These are phyloP conservation scores for Tupaia tana DNA, from an alignment of 2,113 vertebrate species.

Conservation along the genomic window DNA sequence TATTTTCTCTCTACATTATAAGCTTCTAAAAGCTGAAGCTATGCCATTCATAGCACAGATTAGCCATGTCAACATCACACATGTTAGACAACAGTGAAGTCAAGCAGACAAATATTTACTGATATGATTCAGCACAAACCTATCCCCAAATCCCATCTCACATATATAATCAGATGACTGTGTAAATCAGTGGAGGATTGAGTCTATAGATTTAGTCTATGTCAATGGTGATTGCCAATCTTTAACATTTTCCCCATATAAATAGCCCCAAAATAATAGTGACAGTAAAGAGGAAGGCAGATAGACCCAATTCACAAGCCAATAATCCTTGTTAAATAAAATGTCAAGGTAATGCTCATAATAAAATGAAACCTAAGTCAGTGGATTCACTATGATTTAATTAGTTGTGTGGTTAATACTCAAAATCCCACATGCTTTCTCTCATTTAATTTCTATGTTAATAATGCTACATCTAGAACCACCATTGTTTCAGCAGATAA, in stretches of 20 bases:
- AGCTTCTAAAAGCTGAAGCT: not conserved
- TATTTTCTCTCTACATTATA: not conserved
- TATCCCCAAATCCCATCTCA: not conserved
- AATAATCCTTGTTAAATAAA: constrained; percentile 56
- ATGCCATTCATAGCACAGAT: not conserved
- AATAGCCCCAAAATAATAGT: not conserved
- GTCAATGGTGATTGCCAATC: not conserved
- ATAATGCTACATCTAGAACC: constrained; percentile 5
- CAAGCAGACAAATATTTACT: not conserved
- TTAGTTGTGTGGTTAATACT: constrained; percentile 51
- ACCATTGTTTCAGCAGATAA: not conserved
- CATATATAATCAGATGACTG: not conserved
- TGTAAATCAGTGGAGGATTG: not conserved
- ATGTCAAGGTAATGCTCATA: constrained; percentile 40
- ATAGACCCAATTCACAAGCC: constrained; percentile 33
- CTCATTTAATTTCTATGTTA: constrained; percentile 26
- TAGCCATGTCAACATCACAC: not conserved
- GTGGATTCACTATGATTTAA: constrained; percentile 58
- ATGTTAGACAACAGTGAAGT: not conserved
- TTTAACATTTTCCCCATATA: not conserved
- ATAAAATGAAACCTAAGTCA: not conserved
- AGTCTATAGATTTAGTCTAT: not conserved
- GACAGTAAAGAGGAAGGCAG: not conserved
- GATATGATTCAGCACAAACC: not conserved
- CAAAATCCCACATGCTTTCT: constrained; percentile 43